phyloP scores from a whole-genome alignment of 2,113 vertebrate genomes.

The Xyrauchen texanus region DNA sequence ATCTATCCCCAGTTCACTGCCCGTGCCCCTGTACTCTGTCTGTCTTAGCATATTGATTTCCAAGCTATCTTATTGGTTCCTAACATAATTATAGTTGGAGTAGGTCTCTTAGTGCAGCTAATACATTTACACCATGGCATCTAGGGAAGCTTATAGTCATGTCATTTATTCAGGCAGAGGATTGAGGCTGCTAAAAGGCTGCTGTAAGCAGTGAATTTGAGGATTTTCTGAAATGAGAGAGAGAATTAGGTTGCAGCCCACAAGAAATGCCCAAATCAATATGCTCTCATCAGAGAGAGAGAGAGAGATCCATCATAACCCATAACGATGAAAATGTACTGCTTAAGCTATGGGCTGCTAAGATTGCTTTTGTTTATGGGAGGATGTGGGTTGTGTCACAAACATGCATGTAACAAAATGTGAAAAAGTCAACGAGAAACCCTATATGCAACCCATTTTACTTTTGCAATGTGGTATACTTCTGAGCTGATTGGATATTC shows the following conservation, averaged over 20 bases:
- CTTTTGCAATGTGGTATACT: neutral
- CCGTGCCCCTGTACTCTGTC: conserved; percentile 97
- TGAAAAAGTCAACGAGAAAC: neutral
- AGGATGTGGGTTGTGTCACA: neutral
- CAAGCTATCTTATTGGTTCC: conserved; percentile 99
- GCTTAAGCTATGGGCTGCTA: neutral
- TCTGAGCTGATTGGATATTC: neutral
- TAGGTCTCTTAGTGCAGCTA: conserved; percentile 98
- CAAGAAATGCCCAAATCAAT: conserved; percentile 46
- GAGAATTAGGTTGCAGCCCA: conserved; percentile 68
- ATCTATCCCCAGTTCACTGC: conserved; percentile 97
- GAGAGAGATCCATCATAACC: conserved; percentile 38
- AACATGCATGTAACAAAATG: neutral
- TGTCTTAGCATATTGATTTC: conserved; percentile 99
- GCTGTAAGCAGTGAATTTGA: conserved; percentile 78
- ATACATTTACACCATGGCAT: conserved; percentile 99
- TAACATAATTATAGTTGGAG: conserved; percentile 99
- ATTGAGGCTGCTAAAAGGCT: conserved; percentile 76
- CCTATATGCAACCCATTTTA: neutral
- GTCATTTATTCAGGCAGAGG: conserved; percentile 78
- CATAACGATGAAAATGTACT: conserved; percentile 5
- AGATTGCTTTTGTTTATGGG: neutral
- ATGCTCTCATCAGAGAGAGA: neutral
- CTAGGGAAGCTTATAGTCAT: conserved; percentile 92
- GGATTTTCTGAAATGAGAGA: conserved; percentile 80